Evolutionary conservation across 2,888 invertebrate genomes (phyloP), one percentile per base, ranked within the genome.

Genomic region (Drosophila peninsularis): DNA sequence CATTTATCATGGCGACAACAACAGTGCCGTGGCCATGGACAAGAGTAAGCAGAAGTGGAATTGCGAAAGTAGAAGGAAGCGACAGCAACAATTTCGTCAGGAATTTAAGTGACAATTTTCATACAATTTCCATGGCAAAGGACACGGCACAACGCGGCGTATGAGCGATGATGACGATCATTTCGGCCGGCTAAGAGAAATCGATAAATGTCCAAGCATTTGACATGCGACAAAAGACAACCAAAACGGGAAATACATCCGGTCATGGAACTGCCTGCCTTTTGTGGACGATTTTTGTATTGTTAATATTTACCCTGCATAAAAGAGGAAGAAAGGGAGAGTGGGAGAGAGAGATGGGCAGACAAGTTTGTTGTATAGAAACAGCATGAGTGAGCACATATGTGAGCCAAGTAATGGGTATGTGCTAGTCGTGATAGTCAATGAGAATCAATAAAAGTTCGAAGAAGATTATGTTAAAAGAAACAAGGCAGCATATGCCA

Each of bases 31-130:
- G 19, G 57, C 39, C 45, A 44, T 36, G 57, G 54, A 45, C 57
- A 54, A 42, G 60, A 57, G 36, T 44, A 34, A 27, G 54, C 30
- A 30, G 39, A 45, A 45, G 27, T 42, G 34, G 21, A 52, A 36
- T 30, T 34, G 34, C 34, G 17, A 37, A 24, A 27, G 37, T 21
- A 37, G 45, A 52, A 32, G 56, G 50, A 63, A 76, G 44, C 37
- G 52, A 34, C 64, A 75, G 68, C 71, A 64, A 68, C 72, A 82
- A 72, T 78, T 78, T 75, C 58, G 64, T 61, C 53, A 63, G 69
- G 71, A 82, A 87, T 84, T 87, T 79, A 84, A 84, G 82, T 82
- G 88, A 82, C 81, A 86, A 82, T 82, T 82, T 86, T 86, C 78
- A 80, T 82, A 71, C 58, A 85, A 82, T 81, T 79, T 76, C 57